These are phyloP conservation scores for Hypomesus transpacificus DNA, from an alignment of 2,113 vertebrate species.

Conservation along the genomic window DNA sequence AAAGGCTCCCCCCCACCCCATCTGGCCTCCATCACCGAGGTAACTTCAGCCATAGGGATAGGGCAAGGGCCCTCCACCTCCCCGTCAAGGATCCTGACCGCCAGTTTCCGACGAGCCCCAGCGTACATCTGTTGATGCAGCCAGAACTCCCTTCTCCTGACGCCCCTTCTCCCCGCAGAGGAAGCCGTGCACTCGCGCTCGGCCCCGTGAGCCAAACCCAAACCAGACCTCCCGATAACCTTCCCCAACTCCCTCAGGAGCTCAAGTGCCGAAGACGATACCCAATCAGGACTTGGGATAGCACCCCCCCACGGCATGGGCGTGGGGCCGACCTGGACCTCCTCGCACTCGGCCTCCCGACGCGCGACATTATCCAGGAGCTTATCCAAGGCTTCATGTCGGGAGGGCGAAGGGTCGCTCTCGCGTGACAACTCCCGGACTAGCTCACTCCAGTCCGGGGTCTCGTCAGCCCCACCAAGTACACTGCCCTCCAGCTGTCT, in stretches of 20 bases:
- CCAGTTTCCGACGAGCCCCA: not conserved
- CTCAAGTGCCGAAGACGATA: not conserved
- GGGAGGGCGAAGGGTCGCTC: too few species aligned
- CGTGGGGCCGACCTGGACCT: not conserved
- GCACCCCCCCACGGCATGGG: not conserved
- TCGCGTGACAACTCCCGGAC: too few species aligned
- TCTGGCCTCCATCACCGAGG: not conserved
- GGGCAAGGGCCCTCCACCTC: not conserved
- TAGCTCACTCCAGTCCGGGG: too few species aligned
- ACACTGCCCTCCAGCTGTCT: too few species aligned
- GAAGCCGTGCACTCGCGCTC: not conserved
- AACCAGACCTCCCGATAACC: rapidly evolving
- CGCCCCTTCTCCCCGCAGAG: not conserved
- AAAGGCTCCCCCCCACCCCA: not conserved
- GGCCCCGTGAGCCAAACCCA: not conserved
- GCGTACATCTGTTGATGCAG: too few species aligned
- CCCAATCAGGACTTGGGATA: not conserved
- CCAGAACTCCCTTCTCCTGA: too few species aligned
- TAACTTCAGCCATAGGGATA: not conserved
- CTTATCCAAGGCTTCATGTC: too few species aligned
- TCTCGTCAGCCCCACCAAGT: too few species aligned
- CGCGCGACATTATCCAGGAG: too few species aligned
- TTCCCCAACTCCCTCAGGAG: not conserved
- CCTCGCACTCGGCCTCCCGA: not conserved
- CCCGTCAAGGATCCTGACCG: not conserved